A percentile compares a stretch with the other conserved stretches of the same genome.
Evolutionary conservation across 2,888 invertebrate genomes (phyloP).

Genomic region (Ophion costatus): DNA sequence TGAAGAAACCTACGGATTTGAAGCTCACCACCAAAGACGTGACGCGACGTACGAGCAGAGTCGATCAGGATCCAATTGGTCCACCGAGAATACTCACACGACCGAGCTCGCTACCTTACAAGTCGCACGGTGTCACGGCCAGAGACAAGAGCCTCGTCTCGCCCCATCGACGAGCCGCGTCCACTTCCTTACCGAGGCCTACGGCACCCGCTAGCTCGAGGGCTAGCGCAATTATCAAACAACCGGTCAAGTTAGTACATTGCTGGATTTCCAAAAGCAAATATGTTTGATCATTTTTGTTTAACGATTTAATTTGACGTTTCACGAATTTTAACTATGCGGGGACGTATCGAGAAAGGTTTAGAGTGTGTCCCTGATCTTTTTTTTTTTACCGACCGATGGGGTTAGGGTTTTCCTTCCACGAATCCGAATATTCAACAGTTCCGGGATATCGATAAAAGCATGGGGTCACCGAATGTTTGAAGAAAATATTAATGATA

Average conservation of each 20-base stretch:
- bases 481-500: too few relatives aligned
- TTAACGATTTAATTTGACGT: too few relatives aligned
- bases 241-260: conserved; percentile 84
- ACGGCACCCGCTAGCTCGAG: conserved; percentile 79
- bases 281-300: too few relatives aligned
- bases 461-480: too few relatives aligned
- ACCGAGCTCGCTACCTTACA: conserved; percentile 90
- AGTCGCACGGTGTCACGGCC: conserved; percentile 82
- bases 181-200: conserved; percentile 87
- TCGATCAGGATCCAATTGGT: conserved; percentile 85
- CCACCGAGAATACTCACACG: conserved; percentile 83
- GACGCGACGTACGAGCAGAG: conserved; percentile 85
- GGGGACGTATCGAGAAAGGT: too few relatives aligned
- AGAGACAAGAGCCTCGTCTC: conserved; percentile 79
- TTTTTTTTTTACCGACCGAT: too few relatives aligned
- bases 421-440: too few relatives aligned
- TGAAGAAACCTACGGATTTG: conserved; percentile 61
- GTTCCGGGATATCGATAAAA: too few relatives aligned
- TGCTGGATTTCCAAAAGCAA: not conserved
- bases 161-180: conserved; percentile 87
- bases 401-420: too few relatives aligned
- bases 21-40: conserved; percentile 71
- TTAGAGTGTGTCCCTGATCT: too few relatives aligned
- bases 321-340: too few relatives aligned
- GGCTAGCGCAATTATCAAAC: conserved; percentile 73